Percentiles rank a stretch among this genome's conserved stretches.
Evolutionary conservation across 1,140 invertebrate genomes (phyloP).

Genomic region (Leptopilina clavipes): DNA sequence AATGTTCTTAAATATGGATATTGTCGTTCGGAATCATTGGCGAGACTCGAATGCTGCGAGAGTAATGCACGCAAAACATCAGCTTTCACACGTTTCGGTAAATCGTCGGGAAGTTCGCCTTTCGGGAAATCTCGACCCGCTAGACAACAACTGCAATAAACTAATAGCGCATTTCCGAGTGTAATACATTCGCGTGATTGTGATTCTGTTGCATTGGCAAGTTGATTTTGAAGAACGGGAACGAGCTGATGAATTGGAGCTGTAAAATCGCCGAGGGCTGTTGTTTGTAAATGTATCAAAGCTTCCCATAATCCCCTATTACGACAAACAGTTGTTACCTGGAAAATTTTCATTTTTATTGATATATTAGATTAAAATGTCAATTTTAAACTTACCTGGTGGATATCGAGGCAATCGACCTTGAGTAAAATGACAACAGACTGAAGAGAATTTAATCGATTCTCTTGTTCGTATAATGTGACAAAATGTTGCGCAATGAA

Average conservation of each 20-base stretch:
- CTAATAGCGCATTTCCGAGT: conserved; percentile 92
- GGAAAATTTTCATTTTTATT: conserved; percentile 30
- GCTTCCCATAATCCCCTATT: conserved; percentile 88
- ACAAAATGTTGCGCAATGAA: conserved; percentile 82
- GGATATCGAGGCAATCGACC: conserved; percentile 90
- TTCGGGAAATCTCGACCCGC: conserved; percentile 92
- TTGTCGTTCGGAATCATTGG: conserved; percentile 79
- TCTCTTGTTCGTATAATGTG: conserved; percentile 77
- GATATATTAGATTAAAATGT: neutral
- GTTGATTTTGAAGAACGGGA: conserved; percentile 74
- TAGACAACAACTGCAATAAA: conserved; percentile 95
- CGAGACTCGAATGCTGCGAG: conserved; percentile 82
- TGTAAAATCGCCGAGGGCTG: conserved; percentile 88
- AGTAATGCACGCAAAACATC: conserved; percentile 81
- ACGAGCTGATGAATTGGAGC: conserved; percentile 88
- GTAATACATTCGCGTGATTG: conserved; percentile 73
- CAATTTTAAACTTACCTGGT: conserved; percentile 79
- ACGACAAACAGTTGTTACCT: conserved; percentile 85
- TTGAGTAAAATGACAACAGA: conserved; percentile 88
- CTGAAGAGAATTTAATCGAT: conserved; percentile 80
- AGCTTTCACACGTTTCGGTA: conserved; percentile 82
- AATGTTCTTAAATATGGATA: conserved; percentile 89
- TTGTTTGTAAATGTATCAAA: conserved; percentile 91
- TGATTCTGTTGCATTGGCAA: conserved; percentile 52
- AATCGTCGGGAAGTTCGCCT: conserved; percentile 86